Evolutionary conservation across 2,113 vertebrate species (phyloP).

Genomic region (Nycticryphes semicollaris): DNA sequence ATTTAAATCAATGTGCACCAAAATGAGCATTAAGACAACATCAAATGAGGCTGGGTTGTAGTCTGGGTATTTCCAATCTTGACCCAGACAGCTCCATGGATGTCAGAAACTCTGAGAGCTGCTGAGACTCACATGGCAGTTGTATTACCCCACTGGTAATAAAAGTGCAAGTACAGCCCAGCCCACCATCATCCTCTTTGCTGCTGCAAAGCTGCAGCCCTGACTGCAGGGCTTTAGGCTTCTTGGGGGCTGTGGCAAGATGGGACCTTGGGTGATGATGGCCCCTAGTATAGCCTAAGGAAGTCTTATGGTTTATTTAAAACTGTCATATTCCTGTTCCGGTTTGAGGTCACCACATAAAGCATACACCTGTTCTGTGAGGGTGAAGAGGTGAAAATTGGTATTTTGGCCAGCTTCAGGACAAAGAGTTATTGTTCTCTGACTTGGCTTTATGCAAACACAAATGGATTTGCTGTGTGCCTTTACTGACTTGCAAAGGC

Average conservation of each 20-base stretch:
- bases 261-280: not conserved
- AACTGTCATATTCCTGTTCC: not conserved
- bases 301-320: not conserved
- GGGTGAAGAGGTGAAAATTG: not conserved
- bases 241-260: not conserved
- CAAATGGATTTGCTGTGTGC: not conserved
- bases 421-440: not conserved
- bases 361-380: not conserved
- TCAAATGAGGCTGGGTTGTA: not conserved
- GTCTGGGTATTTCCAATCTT: not conserved
- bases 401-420: not conserved
- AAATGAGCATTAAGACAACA: not conserved
- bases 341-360: not conserved
- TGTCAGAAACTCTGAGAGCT: not conserved
- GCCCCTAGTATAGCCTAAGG: not conserved
- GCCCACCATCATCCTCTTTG: not conserved
- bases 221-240: not conserved
- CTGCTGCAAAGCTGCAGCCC: not conserved
- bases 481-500: not conserved
- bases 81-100: not conserved
- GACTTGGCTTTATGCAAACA: not conserved
- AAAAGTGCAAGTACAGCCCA: not conserved
- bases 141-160: not conserved
- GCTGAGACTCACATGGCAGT: not conserved
- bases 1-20: not conserved